These are phyloP conservation scores for Lindbergichthys nudifrons DNA, from an alignment of 2,797 vertebrate species.

Conservation along the genomic window DNA sequence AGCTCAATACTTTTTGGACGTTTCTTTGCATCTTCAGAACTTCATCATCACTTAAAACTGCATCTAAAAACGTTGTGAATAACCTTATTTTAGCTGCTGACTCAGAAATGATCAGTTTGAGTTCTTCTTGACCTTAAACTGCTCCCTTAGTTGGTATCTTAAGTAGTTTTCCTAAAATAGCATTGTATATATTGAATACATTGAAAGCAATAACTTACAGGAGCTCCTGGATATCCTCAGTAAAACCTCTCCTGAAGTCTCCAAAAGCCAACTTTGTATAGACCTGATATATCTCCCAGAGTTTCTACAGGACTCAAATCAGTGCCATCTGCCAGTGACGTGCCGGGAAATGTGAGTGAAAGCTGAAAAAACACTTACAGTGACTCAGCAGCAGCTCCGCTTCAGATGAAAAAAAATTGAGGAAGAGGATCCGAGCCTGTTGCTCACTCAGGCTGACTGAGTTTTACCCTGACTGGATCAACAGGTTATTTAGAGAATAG, in stretches of 20 bases:
- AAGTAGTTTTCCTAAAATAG: neutral
- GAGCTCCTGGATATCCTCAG: neutral
- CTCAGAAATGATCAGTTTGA: no score
- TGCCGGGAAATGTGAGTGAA: constrained; percentile 12
- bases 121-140: neutral
- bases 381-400: constrained; percentile 28
- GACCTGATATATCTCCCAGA: neutral
- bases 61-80: neutral
- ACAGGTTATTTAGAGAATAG: constrained; percentile 82
- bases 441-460: constrained; percentile 49
- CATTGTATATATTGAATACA: neutral
- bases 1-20: neutral
- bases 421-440: constrained; percentile 14
- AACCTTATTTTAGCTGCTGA: neutral
- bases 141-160: neutral
- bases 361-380: constrained; percentile 40
- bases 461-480: constrained; percentile 70
- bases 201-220: constrained; percentile 25
- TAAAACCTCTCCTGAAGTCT: neutral
- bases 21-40: neutral
- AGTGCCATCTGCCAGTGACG: neutral
- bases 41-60: neutral
- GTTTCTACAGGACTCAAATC: neutral
- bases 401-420: constrained; percentile 39
- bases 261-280: neutral